Evolutionary conservation across 2,797 vertebrate genomes (phyloP).

Genomic region (Orientallactaga sibirica): DNA sequence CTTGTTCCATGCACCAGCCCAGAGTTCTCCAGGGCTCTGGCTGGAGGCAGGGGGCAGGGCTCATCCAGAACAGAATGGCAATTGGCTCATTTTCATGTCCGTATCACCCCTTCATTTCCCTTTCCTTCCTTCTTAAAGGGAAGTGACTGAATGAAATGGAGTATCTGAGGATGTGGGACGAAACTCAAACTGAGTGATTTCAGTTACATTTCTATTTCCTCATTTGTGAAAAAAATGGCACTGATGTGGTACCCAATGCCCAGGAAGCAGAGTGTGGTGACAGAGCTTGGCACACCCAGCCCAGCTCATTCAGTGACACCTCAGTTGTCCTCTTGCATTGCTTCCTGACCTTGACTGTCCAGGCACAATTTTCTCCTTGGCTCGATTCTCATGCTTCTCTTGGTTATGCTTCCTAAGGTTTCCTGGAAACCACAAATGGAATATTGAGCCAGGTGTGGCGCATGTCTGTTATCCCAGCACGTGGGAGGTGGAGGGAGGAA

Average conservation of each 20-base stretch:
- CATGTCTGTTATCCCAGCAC: no score
- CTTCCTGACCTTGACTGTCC: not conserved
- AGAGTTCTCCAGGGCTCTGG: no score
- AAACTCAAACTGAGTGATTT: not conserved
- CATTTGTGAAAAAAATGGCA: not conserved
- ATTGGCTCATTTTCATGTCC: not conserved
- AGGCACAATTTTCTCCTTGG: not conserved
- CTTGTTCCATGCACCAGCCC: no score
- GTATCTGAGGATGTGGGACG: not conserved
- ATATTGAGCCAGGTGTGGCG: not conserved
- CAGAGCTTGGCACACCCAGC: not conserved
- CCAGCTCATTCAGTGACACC: not conserved
- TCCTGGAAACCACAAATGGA: not conserved
- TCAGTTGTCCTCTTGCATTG: not conserved
- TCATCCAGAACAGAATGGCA: not conserved
- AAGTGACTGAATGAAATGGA: not conserved
- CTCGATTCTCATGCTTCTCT: not conserved
- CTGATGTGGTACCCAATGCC: accelerated
- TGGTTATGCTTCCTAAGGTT: not conserved
- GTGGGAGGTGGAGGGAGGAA: no score
- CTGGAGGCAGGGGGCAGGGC: not conserved
- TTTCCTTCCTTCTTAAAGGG: not conserved
- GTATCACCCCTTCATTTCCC: not conserved
- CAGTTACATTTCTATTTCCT: not conserved
- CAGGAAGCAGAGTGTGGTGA: not conserved